phyloP scores from a whole-genome alignment of 2,113 vertebrate genomes.

The Crotalus viridis region DNA sequence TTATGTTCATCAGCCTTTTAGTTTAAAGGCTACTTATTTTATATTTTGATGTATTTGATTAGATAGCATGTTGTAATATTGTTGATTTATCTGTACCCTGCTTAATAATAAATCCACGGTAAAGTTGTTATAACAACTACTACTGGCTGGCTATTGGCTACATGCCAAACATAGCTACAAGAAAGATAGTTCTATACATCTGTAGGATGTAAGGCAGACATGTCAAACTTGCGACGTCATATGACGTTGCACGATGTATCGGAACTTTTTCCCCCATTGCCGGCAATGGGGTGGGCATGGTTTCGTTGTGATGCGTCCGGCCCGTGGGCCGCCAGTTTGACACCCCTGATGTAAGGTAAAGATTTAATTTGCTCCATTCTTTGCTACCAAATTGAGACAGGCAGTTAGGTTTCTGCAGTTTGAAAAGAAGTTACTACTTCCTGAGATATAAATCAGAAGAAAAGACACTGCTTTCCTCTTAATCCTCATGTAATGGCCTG shows the following conservation, averaged over 20 bases:
- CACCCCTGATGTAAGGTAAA: neutral
- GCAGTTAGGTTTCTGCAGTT: neutral
- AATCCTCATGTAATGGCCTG: neutral
- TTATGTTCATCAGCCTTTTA: neutral
- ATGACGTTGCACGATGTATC: no score
- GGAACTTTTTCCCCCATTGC: no score
- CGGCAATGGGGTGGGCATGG: no score
- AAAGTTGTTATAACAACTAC: neutral
- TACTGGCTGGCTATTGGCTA: neutral
- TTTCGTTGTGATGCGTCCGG: no score
- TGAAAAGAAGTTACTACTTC: neutral
- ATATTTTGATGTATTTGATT: neutral
- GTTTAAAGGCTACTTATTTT: neutral
- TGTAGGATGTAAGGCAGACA: no score
- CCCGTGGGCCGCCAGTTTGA: no score
- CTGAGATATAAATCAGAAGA: neutral
- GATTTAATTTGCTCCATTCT: neutral
- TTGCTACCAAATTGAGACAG: neutral
- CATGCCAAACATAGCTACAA: neutral
- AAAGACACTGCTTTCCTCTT: neutral
- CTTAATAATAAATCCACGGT: neutral
- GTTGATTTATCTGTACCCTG: neutral
- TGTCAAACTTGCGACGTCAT: no score
- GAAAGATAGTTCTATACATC: conserved; percentile 27
- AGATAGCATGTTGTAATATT: neutral